These are phyloP conservation scores for Cricetomys ansorgei DNA, from an alignment of 2,113 vertebrate genomes.

Conservation along the genomic window DNA sequence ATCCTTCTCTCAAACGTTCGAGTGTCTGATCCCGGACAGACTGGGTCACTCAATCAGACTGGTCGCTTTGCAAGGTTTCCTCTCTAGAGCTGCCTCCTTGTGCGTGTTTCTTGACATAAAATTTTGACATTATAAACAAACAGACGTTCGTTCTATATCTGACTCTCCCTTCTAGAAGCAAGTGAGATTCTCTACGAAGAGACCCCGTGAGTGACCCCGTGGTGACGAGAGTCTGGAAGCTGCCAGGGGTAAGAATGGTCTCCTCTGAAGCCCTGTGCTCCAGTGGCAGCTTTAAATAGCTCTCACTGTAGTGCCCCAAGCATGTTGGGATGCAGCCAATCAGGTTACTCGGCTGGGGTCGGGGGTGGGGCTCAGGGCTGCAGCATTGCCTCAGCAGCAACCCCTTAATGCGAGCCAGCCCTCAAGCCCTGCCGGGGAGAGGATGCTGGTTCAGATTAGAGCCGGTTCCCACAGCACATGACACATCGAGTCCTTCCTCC, in stretches of 20 bases:
- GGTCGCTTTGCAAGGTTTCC: constrained; percentile 21
- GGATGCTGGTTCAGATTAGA: constrained; percentile 76
- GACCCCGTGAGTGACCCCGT: too few relatives aligned
- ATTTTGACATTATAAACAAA: constrained; percentile 23
- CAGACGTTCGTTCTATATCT: not conserved
- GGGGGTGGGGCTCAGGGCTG: not conserved
- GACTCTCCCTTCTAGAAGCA: not conserved
- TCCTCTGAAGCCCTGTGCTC: not conserved
- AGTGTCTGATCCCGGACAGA: not conserved
- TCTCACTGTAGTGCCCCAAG: not conserved
- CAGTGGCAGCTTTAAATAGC: not conserved
- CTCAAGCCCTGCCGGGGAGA: not conserved
- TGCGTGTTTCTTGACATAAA: not conserved
- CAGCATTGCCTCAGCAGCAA: not conserved
- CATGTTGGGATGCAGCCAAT: not conserved
- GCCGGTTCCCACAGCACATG: not conserved
- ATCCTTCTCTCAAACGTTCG: not conserved
- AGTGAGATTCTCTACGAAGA: not conserved
- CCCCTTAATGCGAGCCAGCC: not conserved
- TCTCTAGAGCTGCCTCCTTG: not conserved
- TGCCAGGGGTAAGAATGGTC: not conserved
- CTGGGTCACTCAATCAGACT: fast-evolving
- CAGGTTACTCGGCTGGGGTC: not conserved
- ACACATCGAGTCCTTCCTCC: constrained; percentile 69
- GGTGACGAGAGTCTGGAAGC: not conserved